Evolutionary conservation across 92 coral and sea anemone genomes (phyloP).

Genomic region (Palythoa heliodiscus): DNA sequence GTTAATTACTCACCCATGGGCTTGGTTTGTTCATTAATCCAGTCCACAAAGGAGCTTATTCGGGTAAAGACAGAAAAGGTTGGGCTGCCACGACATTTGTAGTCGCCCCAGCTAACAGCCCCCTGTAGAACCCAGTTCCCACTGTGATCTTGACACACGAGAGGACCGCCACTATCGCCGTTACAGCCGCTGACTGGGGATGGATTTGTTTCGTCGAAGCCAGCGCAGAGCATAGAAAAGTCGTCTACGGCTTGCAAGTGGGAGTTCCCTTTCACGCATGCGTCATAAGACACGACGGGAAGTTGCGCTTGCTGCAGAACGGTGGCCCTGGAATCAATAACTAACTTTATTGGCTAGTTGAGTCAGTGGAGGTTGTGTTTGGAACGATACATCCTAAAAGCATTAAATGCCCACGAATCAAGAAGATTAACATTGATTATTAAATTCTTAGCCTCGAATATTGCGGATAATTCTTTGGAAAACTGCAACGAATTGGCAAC

Average conservation of each 20-base stretch:
- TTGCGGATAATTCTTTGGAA: no score
- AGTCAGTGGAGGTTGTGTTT: neutral
- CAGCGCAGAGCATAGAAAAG: conserved; percentile 65
- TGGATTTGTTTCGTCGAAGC: conserved; percentile 40
- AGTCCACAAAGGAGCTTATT: conserved; percentile 72
- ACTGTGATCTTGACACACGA: conserved; percentile 64
- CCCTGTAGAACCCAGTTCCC: conserved; percentile 81
- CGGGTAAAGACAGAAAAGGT: conserved; percentile 74
- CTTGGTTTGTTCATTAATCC: conserved; percentile 64
- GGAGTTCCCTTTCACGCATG: conserved; percentile 52
- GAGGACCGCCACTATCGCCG: conserved; percentile 87
- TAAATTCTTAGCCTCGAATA: no score
- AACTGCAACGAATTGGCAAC: no score
- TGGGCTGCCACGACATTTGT: conserved; percentile 62
- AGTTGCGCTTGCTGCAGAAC: conserved; percentile 50
- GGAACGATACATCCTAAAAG: no score
- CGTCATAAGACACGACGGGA: conserved; percentile 50
- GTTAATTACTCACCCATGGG: conserved; percentile 26
- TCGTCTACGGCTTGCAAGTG: conserved; percentile 46
- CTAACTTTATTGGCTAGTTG: no score
- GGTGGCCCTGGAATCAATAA: conserved; percentile 25
- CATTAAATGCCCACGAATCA: no score
- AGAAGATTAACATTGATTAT: no score
- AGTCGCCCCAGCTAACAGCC: conserved; percentile 88
- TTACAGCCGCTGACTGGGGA: conserved; percentile 71